Evolutionary conservation across 2,797 vertebrate genomes (phyloP).

Genomic region (Lycodopsis pacificus): DNA sequence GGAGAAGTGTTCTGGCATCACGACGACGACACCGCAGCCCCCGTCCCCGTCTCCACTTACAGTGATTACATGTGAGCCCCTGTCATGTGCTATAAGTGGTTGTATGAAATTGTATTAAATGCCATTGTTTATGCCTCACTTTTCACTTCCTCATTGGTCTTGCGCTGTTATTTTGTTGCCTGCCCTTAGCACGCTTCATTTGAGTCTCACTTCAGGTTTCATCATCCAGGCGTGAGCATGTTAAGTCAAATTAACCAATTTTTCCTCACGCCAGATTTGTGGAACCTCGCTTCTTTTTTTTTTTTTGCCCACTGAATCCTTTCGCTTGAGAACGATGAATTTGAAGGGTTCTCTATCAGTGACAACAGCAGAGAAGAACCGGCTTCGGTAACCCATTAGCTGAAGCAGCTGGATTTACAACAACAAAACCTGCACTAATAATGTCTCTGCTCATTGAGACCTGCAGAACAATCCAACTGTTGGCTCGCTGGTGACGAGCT

Average conservation of each 20-base stretch:
- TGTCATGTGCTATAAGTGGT: slow-evolving; percentile 84
- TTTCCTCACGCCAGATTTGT: slow-evolving; percentile 67
- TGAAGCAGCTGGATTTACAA: slow-evolving; percentile 68
- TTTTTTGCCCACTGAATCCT: slow-evolving; percentile 39
- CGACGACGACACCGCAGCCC: slow-evolving; percentile 69
- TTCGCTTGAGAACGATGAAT: slow-evolving; percentile 62
- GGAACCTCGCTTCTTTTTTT: slow-evolving; percentile 46
- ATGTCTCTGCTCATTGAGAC: slow-evolving; percentile 71
- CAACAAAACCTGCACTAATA: slow-evolving; percentile 64
- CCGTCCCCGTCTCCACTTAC: slow-evolving; percentile 77
- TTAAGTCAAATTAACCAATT: slow-evolving; percentile 78
- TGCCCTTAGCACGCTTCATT: slow-evolving; percentile 76
- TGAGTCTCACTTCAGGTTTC: slow-evolving; percentile 77
- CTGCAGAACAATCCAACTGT: slow-evolving; percentile 70
- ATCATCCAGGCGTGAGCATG: slow-evolving; percentile 76
- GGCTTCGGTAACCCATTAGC: slow-evolving; percentile 37
- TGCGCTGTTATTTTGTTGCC: slow-evolving; percentile 61
- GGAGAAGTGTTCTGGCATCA: slow-evolving; percentile 79
- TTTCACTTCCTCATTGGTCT: slow-evolving; percentile 74
- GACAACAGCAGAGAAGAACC: slow-evolving; percentile 57
- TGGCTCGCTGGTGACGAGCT: slow-evolving; percentile 56
- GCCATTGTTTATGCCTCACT: slow-evolving; percentile 85
- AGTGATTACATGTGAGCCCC: slow-evolving; percentile 86
- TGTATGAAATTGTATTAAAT: slow-evolving; percentile 87
- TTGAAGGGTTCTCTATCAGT: slow-evolving; percentile 57